phyloP scores from a whole-genome alignment of 2,113 vertebrate genomes.

The Ameiurus melas region DNA sequence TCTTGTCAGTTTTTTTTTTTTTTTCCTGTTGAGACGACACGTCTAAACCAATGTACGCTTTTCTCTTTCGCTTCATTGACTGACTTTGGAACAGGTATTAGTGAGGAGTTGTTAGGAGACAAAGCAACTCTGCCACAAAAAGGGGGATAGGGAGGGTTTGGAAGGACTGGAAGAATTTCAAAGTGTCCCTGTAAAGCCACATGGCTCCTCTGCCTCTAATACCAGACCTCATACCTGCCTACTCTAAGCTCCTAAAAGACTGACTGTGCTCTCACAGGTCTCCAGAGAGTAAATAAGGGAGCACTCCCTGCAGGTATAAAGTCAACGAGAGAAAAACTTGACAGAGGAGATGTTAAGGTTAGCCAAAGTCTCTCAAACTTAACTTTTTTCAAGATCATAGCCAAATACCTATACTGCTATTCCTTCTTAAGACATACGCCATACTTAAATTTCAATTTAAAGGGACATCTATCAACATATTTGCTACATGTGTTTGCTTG shows the following conservation, averaged over 20 bases:
- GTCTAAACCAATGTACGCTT: conserved; percentile 42
- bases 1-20: conserved; percentile 39
- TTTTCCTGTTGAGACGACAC: conserved; percentile 28
- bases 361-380: neutral
- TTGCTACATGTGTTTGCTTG: neutral
- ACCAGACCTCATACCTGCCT: conserved; percentile 47
- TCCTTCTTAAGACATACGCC: neutral
- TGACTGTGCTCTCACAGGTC: conserved; percentile 37
- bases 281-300: conserved; percentile 54
- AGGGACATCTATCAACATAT: neutral
- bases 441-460: neutral
- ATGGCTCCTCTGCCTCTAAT: conserved; percentile 42
- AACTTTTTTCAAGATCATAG: neutral
- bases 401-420: neutral
- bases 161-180: conserved; percentile 53
- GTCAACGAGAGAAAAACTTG: conserved; percentile 29
- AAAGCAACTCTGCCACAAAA: conserved; percentile 44
- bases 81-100: conserved; percentile 46
- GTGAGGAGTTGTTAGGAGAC: conserved; percentile 48
- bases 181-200: conserved; percentile 62
- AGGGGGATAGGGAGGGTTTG: conserved; percentile 5
- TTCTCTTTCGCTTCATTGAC: conserved; percentile 42
- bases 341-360: conserved; percentile 11
- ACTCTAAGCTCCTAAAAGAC: conserved; percentile 49
- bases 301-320: conserved; percentile 11